Evolutionary conservation across 2,888 invertebrate species (phyloP), one percentile per base, ranked within the genome.

Genomic region (Metallyticus violacea): DNA sequence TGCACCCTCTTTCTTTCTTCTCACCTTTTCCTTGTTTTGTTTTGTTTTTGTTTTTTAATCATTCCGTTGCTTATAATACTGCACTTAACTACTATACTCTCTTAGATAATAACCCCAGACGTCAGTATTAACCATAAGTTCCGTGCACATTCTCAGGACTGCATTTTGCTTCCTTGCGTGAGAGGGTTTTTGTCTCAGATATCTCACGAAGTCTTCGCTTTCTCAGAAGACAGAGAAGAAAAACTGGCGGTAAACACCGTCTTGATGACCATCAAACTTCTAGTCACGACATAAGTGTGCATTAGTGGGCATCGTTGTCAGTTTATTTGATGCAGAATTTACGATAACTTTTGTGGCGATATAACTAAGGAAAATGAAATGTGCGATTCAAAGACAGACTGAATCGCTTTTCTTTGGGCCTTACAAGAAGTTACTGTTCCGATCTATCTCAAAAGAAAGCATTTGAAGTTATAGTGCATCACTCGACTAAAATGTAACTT

Each of bases 41-140:
- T 62, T 62, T n/a, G n/a, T n/a, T n/a, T n/a, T n/a, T n/a, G n/a
- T n/a, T 62, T 62, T 62, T 62, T 15, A 62, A 62, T 62, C 40
- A 62, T 62, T 62, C 40, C 40, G 15, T 22, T 62, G 40, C 86
- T 86, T 86, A 86, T 86, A 81, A 86, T 86, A 86, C 77, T 77
- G 86, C 79, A 86, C 86, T 79, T 86, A 86, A 83, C 82, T 86
- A 82, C 82, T 30, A 83, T 78, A 28, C 22, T 62, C 40, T 62
- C 40, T 62, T 62, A 62, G 40, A 62, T 62, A 62, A 62, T 62
- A 62, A 62, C 40, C 22, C 40, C 40, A 62, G 40, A 62, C 40
- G 40, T 62, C 40, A 62, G 40, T 62, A 62, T 62, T 62, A 62
- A 22, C 40, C 40, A 62, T 7, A 22, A 62, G 40, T 62, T 62